Evolutionary conservation across 2,797 vertebrate genomes (phyloP).

Genomic region (Pogonophryne albipinna): DNA sequence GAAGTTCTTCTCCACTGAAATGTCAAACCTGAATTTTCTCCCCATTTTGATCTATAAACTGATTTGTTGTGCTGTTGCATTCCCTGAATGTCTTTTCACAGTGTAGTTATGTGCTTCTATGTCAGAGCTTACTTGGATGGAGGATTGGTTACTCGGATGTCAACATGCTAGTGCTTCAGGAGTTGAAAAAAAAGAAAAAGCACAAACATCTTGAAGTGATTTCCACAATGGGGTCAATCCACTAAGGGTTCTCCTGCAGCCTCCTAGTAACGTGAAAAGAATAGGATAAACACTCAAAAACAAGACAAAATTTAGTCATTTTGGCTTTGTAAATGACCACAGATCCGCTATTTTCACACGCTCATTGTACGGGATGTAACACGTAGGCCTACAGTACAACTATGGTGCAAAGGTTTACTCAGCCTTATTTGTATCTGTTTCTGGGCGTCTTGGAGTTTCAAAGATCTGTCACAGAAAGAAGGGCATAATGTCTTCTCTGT

Average conservation of each 20-base stretch:
- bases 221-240: constrained; percentile 57
- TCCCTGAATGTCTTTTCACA: constrained; percentile 38
- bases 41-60: constrained; percentile 15
- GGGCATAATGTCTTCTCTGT: constrained; percentile 52
- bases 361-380: constrained; percentile 19
- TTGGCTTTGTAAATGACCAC: constrained; percentile 11
- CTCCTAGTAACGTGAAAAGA: constrained; percentile 15
- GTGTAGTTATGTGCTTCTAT: background rate
- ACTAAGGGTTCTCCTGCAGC: constrained; percentile 26
- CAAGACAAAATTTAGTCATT: constrained; percentile 2
- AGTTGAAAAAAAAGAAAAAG: constrained; percentile 21
- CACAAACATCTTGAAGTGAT: constrained; percentile 78
- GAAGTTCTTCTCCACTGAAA: background rate
- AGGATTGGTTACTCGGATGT: constrained; percentile 26
- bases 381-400: constrained; percentile 1
- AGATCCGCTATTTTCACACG: constrained; percentile 4
- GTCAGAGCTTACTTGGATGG: constrained; percentile 17
- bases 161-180: constrained; percentile 34
- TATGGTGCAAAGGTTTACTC: constrained; percentile 48
- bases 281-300: background rate
- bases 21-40: background rate
- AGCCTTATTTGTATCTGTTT: constrained; percentile 22
- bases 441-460: constrained; percentile 54
- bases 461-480: constrained; percentile 61
- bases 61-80: constrained; percentile 45